Percentiles rank a stretch among this genome's conserved stretches.
Conservation (phyloP, 2,113 vertebrate species). For the Xenopus laevis region DNA sequence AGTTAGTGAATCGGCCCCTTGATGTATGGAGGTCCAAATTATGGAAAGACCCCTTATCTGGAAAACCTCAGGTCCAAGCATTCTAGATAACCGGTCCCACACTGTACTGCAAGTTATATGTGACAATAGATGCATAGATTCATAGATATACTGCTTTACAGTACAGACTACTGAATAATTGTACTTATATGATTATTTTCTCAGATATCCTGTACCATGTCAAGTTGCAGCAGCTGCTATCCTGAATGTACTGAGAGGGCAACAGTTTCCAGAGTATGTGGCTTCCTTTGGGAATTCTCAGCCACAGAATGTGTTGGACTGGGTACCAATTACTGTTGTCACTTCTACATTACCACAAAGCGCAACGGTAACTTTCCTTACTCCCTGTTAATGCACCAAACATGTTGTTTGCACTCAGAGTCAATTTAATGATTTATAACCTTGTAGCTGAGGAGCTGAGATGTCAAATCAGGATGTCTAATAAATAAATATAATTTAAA, state of each 20-base stretch:
- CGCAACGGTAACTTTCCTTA: conserved; percentile 1
- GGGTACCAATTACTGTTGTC: conserved; percentile 71
- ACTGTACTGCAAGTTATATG: too few relatives aligned
- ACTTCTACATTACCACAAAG: conserved; percentile 54
- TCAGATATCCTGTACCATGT: conserved; percentile 65
- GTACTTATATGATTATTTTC: background rate
- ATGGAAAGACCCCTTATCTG: too few relatives aligned
- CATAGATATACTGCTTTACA: background rate
- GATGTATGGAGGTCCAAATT: too few relatives aligned
- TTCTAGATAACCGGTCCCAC: too few relatives aligned
- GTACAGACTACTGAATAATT: background rate
- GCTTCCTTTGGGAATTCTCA: conserved; percentile 85
- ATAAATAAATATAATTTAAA: too few relatives aligned
- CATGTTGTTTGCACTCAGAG: too few relatives aligned
- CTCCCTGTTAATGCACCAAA: too few relatives aligned
- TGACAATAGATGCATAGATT: too few relatives aligned
- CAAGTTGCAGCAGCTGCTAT: conserved; percentile 63
- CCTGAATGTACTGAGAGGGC: conserved; percentile 72
- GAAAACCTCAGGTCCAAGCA: too few relatives aligned
- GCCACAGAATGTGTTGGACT: conserved; percentile 71
- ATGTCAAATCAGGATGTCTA: background rate
- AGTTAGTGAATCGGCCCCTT: too few relatives aligned
- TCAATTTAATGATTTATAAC: background rate
- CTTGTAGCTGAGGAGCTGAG: background rate
- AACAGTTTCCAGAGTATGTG: conserved; percentile 71